These are phyloP conservation scores for Mergus octosetaceus DNA, from an alignment of 2,797 vertebrate genomes.

Conservation along the genomic window DNA sequence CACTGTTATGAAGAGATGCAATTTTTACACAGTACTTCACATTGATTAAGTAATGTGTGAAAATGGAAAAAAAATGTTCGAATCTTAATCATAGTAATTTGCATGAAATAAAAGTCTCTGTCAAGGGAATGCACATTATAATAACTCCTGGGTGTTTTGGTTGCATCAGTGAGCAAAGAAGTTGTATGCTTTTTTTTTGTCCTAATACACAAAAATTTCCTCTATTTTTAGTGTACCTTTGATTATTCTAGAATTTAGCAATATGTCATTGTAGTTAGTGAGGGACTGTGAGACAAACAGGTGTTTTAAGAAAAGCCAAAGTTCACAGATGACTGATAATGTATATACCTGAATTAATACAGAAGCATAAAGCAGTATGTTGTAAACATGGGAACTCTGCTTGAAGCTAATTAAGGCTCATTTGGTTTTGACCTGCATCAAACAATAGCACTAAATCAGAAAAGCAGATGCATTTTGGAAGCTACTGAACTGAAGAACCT, in stretches of 20 bases:
- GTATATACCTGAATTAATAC: slow-evolving; percentile 21
- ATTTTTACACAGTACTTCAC: slow-evolving; percentile 99
- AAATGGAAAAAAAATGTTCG: slow-evolving; percentile 88
- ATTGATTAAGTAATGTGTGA: slow-evolving; percentile 99
- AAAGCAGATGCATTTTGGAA: slow-evolving; percentile 64
- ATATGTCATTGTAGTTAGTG: slow-evolving; percentile 19
- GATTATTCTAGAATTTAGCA: slow-evolving; percentile 64
- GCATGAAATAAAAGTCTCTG: slow-evolving; percentile 98
- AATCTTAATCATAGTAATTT: slow-evolving; percentile 99
- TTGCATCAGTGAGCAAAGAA: slow-evolving; percentile 86
- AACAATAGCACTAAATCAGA: slow-evolving; percentile 65
- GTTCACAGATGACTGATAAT: slow-evolving; percentile 62
- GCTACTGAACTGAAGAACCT: slow-evolving; percentile 55
- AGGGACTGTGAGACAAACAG: slow-evolving; percentile 44
- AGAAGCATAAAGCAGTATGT: not conserved
- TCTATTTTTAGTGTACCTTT: slow-evolving; percentile 73
- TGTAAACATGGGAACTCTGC: slow-evolving; percentile 59
- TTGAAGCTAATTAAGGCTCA: slow-evolving; percentile 67
- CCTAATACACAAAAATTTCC: slow-evolving; percentile 70
- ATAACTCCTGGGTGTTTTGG: slow-evolving; percentile 84
- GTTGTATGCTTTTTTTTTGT: slow-evolving; percentile 66
- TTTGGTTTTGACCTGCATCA: slow-evolving; percentile 61
- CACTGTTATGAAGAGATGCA: slow-evolving; percentile 95
- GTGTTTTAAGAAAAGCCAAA: slow-evolving; percentile 58
- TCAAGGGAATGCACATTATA: slow-evolving; percentile 84